Evolutionary conservation across 2,113 vertebrate species (phyloP).

Genomic region (Puntigrus tetrazona): DNA sequence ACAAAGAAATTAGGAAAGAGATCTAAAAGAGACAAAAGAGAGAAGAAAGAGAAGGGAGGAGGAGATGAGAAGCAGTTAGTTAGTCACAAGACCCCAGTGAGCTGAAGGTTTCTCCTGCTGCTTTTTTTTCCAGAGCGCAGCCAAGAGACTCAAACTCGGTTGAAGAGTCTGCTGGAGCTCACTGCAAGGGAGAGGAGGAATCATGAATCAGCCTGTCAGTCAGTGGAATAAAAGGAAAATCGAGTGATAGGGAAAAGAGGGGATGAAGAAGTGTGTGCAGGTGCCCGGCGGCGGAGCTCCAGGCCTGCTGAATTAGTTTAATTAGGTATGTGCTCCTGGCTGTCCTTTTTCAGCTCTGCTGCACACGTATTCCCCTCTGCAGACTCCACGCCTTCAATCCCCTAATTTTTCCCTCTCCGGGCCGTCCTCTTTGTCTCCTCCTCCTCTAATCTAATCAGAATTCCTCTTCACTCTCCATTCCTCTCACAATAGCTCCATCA

Average conservation of each 20-base stretch:
- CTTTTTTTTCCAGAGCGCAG: neutral
- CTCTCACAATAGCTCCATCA: constrained; percentile 47
- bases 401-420: constrained; percentile 29
- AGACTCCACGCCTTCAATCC: constrained; percentile 18
- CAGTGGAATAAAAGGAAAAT: constrained; percentile 38
- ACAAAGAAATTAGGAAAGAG: neutral
- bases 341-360: constrained; percentile 46
- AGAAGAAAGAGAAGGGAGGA: neutral
- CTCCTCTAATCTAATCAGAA: constrained; percentile 43
- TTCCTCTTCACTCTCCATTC: constrained; percentile 40
- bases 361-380: constrained; percentile 27
- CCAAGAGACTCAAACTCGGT: constrained; percentile 29
- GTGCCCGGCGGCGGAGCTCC: constrained; percentile 42
- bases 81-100: constrained; percentile 23
- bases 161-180: constrained; percentile 41
- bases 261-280: constrained; percentile 44
- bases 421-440: constrained; percentile 22
- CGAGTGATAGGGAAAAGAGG: constrained; percentile 15
- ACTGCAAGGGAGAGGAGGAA: constrained; percentile 35
- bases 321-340: constrained; percentile 51
- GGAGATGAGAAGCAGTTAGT: constrained; percentile 30
- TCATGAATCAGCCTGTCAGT: constrained; percentile 53
- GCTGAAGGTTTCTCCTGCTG: constrained; percentile 36
- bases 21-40: neutral
- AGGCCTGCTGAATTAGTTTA: constrained; percentile 52